Conservation (phyloP, 2,113 vertebrate species). For the Thunnus thynnus region DNA sequence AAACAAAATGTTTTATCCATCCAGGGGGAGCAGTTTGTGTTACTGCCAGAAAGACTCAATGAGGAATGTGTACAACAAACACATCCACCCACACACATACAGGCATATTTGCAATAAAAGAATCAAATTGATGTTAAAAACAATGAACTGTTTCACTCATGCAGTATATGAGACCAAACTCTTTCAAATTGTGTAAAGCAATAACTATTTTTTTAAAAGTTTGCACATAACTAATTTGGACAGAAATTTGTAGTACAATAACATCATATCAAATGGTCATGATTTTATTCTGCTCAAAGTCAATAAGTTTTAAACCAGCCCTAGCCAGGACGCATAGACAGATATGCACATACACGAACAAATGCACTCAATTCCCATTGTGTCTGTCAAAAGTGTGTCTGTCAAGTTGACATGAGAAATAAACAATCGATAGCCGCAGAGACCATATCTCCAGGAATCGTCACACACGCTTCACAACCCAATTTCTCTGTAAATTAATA, state of each 20-base stretch:
- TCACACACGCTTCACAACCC: conserved; percentile 10
- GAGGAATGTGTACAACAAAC: conserved; percentile 22
- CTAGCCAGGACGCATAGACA: not conserved
- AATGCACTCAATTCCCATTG: not conserved
- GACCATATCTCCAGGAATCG: not conserved
- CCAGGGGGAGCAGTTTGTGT: not conserved
- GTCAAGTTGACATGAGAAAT: conserved; percentile 38
- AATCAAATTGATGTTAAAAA: not conserved
- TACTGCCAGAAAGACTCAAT: conserved; percentile 23
- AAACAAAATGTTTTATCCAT: conserved; percentile 19
- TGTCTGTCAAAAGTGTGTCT: conserved; percentile 1
- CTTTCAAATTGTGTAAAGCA: not conserved
- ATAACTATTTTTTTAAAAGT: not conserved
- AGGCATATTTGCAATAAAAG: not conserved
- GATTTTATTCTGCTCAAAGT: not conserved
- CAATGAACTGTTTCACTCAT: no score
- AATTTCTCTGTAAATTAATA: conserved; percentile 54
- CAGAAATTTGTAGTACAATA: not conserved
- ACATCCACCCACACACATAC: conserved; percentile 5
- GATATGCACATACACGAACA: not conserved
- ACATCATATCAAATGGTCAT: not conserved
- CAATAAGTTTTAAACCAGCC: not conserved
- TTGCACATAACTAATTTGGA: not conserved
- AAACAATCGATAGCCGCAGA: conserved; percentile 27
- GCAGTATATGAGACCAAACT: no score